A percentile compares a stretch with the other conserved stretches of the same genome.
Conservation (phyloP, 2,113 vertebrate species). For the Dryoscopus gambensis region DNA sequence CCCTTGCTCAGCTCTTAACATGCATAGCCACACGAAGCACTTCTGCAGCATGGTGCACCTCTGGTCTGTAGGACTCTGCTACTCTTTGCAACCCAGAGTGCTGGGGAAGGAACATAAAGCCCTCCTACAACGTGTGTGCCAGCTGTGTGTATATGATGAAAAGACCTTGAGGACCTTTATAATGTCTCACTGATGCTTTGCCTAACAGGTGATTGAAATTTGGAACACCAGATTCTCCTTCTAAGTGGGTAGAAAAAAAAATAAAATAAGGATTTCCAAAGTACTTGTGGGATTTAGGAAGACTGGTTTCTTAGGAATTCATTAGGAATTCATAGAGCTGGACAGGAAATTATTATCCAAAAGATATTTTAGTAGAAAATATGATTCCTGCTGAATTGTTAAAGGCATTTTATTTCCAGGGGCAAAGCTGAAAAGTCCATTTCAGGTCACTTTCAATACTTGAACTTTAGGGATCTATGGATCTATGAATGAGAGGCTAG, state of each 20-base stretch:
- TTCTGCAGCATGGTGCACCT: not conserved
- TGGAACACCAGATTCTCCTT: not conserved
- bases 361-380: not conserved
- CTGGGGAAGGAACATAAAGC: not conserved
- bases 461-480: not conserved
- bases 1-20: not conserved
- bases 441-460: not conserved
- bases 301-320: not conserved
- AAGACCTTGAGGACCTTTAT: not conserved
- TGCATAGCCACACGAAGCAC: accelerated
- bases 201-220: not conserved
- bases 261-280: not conserved
- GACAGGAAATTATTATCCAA: not conserved
- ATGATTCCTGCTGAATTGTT: not conserved
- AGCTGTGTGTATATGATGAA: not conserved
- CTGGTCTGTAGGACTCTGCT: not conserved
- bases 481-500: not conserved
- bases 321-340: not conserved
- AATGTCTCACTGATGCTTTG: not conserved
- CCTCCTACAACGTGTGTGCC: not conserved
- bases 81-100: not conserved
- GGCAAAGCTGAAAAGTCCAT: not conserved
- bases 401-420: not conserved
- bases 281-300: not conserved
- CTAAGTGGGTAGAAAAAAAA: not conserved